Evolutionary conservation across 53 echinoderm and acorn worm genomes (phyloP), one percentile per base, ranked within the genome.

Genomic region (Arbacia lixula): DNA sequence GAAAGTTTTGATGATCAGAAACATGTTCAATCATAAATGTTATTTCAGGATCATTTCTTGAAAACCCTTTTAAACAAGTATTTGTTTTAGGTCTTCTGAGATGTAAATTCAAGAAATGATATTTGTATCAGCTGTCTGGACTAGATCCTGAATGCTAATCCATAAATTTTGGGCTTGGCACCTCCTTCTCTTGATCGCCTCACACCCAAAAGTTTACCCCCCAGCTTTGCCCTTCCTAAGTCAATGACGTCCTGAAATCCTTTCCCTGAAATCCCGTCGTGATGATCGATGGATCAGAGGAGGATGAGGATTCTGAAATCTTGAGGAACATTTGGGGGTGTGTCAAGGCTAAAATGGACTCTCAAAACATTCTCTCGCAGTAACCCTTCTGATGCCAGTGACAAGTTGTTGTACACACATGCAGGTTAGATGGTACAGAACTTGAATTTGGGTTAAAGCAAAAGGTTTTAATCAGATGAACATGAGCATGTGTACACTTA

Each of bases 141-240:
- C 42, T 69, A 67, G 40, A 12, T 4, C 43, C 40, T 43, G 29
- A 38, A 69, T 43, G 41, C 42, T 28, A 69, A 43, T 43, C 1
- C 12, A 69, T 36, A 36, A 42, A 41, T 43, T 27, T 27, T 42
- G 69, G 69, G 69, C 29, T 69, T 43, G 69, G 69, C 40, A 69
- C 69, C 69, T 29, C 41, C n/a, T n/a, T 8, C 28, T 21, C 43
- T 69, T 69, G 43, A 69, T 69, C 69, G 2, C n/a, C 40, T 40
- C 69, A 69, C 69, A 69, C 69, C 69, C 69, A 69, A 69, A 69
- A 43, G 46, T 68, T 27, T 27, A 25, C 69, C 69, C 41, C 43
- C 36, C 0, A 43, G 43, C 69, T 68, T 12, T 41, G 26, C 25
- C 26, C 43, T 28, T 36, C 40, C 37, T 66, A 66, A 43, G 69